These are phyloP conservation scores for Phragmatobia fuliginosa DNA, from an alignment of 2,888 invertebrate genomes.

Conservation along the genomic window DNA sequence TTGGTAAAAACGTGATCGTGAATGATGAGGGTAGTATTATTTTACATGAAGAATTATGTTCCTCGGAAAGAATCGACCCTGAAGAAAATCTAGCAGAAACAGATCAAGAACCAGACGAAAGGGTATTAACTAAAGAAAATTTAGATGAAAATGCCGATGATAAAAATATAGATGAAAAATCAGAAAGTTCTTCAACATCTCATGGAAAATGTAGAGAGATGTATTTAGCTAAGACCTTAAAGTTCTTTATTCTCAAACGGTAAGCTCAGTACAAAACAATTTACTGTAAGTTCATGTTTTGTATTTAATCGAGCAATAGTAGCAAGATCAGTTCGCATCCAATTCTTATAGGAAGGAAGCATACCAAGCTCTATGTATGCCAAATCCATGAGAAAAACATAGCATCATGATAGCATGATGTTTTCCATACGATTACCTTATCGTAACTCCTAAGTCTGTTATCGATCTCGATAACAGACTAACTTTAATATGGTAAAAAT, in stretches of 20 bases:
- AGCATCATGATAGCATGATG: no score
- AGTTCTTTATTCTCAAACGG: constrained; percentile 75
- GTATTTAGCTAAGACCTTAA: constrained; percentile 65
- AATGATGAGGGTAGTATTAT: constrained; percentile 73
- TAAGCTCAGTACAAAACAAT: constrained; percentile 44
- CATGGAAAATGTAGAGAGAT: constrained; percentile 71
- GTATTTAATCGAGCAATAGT: no score
- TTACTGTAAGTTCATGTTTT: background rate
- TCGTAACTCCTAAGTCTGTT: no score
- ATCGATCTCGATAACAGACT: no score
- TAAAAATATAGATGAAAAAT: constrained; percentile 50
- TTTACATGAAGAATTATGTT: constrained; percentile 56
- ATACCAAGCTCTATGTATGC: no score
- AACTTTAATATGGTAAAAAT: no score
- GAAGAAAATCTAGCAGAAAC: constrained; percentile 44
- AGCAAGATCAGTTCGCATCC: no score
- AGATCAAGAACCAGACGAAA: constrained; percentile 26
- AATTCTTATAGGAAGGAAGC: no score
- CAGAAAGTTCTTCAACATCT: constrained; percentile 57
- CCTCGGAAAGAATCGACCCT: constrained; percentile 43
- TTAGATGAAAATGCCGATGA: constrained; percentile 34
- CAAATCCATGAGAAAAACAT: no score
- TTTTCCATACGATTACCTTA: no score
- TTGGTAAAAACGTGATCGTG: constrained; percentile 66
- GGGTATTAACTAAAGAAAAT: constrained; percentile 27